Evolutionary conservation across 2,113 vertebrate species (phyloP).

Genomic region (Gnathonemus longibarbis): DNA sequence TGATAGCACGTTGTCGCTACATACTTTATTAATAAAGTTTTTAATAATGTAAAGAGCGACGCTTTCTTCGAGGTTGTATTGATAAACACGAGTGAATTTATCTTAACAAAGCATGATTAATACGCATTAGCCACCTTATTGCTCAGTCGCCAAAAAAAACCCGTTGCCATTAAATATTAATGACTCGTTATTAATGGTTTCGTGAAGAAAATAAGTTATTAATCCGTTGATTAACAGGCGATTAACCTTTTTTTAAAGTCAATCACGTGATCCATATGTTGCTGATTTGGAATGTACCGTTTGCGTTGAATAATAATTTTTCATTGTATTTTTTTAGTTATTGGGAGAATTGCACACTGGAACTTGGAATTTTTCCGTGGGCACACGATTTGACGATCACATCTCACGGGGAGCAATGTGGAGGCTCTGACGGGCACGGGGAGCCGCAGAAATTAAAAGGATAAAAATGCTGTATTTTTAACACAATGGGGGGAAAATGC

Average conservation of each 20-base stretch:
- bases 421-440: slow-evolving; percentile 30
- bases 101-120: slow-evolving; percentile 72
- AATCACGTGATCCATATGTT: slow-evolving; percentile 68
- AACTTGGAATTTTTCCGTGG: slow-evolving; percentile 39
- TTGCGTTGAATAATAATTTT: slow-evolving; percentile 51
- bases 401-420: slow-evolving; percentile 35
- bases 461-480: slow-evolving; percentile 56
- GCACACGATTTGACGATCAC: slow-evolving; percentile 21
- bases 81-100: slow-evolving; percentile 76
- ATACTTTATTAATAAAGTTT: slow-evolving; percentile 63
- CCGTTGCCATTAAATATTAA: slow-evolving; percentile 73
- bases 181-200: slow-evolving; percentile 70
- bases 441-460: slow-evolving; percentile 39
- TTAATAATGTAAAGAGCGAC: slow-evolving; percentile 71
- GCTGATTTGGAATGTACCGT: slow-evolving; percentile 63
- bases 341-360: slow-evolving; percentile 59
- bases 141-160: slow-evolving; percentile 53
- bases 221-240: slow-evolving; percentile 75
- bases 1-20: slow-evolving; percentile 52
- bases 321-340: slow-evolving; percentile 69
- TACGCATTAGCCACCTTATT: slow-evolving; percentile 64
- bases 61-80: slow-evolving; percentile 70
- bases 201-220: slow-evolving; percentile 75
- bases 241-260: slow-evolving; percentile 70
- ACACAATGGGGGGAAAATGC: slow-evolving; percentile 62